Evolutionary conservation across 2,888 invertebrate genomes (phyloP), one percentile per base, ranked within the genome.

Genomic region (Eupithecia abbreviata): DNA sequence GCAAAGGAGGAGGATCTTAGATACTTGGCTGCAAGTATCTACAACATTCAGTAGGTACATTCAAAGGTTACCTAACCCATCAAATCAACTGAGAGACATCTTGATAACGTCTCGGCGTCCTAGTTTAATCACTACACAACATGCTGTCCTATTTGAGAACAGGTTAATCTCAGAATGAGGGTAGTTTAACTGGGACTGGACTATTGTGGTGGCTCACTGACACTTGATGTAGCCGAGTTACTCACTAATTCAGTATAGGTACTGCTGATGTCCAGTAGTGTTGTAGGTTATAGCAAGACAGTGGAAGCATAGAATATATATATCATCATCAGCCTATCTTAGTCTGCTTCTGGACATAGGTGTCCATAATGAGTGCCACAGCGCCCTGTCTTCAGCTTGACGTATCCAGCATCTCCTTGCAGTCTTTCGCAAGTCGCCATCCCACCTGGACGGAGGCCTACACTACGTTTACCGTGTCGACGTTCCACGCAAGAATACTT

Each of bases 101-200:
- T 62, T 62, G 71, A 62, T 70, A 74, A 65, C 45, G 65, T 43
- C 49, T 41, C 58, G 65, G 58, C 70, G 49, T 10, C 58, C 42
- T 18, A 74, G 70, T 71, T 41, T 13, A 68, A 41, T 47, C 69
- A 30, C 78, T 72, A 78, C n/a, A 55, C n/a, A 55, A 55, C n/a
- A 0, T 55, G 55, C 41, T 76, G 77, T 77, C 71, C 45, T 43
- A 66, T 74, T 76, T 55, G 73, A 66, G 62, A 77, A 80, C 79
- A 78, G 70, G 80, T 79, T 80, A 82, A 79, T 80, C 80, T 77
- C 55, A 77, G 80, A 78, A 79, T 77, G n/a, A 78, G 62, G 71
- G 68, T 73, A 69, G 76, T 68, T 76, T 51, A 55, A 45, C 77
- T 71, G 77, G 49, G 72, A 76, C 73, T 75, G 71, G 79, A 41